These are phyloP conservation scores for Myioborus miniatus DNA, from an alignment of 2,797 vertebrate genomes.

Conservation along the genomic window DNA sequence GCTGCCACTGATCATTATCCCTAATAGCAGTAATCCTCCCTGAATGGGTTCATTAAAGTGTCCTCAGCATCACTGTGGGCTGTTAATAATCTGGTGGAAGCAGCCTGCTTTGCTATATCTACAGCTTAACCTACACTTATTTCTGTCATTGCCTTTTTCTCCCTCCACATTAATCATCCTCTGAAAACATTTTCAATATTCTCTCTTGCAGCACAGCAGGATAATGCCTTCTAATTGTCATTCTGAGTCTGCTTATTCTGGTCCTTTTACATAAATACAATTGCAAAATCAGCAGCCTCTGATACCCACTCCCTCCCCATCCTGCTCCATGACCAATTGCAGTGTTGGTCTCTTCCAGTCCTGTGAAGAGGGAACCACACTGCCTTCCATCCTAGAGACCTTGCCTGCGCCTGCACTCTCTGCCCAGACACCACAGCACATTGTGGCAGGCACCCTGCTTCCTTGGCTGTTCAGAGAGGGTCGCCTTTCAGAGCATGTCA, in stretches of 20 bases:
- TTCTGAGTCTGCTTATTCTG: neutral
- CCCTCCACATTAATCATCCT: neutral
- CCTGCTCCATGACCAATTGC: neutral
- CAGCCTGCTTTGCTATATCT: neutral
- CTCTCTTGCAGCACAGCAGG: neutral
- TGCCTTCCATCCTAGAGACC: neutral
- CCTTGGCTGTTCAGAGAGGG: rapidly evolving
- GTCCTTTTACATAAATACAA: neutral
- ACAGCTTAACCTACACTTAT: neutral
- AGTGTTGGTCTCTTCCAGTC: neutral
- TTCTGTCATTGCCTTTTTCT: neutral
- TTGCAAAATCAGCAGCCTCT: neutral
- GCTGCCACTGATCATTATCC: conserved; percentile 7
- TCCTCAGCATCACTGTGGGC: neutral
- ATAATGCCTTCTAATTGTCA: neutral
- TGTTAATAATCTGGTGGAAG: conserved; percentile 1
- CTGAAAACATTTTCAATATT: neutral
- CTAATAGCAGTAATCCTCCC: conserved; percentile 16
- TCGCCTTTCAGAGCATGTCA: neutral
- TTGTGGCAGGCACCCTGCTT: neutral
- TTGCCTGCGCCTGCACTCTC: rapidly evolving
- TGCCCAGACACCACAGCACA: neutral
- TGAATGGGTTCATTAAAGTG: conserved; percentile 38
- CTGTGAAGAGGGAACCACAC: neutral
- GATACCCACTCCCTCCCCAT: rapidly evolving